phyloP scores from a whole-genome alignment of 2,113 vertebrate genomes.

The Serilophus lunatus region DNA sequence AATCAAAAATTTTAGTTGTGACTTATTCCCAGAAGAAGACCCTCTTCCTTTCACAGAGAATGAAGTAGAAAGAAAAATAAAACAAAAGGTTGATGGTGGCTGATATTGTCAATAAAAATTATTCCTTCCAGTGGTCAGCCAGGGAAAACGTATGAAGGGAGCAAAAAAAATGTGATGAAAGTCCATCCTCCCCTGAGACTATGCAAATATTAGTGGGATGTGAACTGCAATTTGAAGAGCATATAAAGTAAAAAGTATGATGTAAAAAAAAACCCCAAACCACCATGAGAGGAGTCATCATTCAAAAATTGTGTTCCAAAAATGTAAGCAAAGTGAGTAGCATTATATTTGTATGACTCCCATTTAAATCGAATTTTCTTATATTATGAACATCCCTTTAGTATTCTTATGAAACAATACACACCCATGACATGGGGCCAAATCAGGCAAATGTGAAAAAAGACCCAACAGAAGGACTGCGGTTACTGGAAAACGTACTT shows the following conservation, averaged over 20 bases:
- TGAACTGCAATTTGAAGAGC: background rate
- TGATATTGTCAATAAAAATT: background rate
- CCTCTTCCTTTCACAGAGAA: background rate
- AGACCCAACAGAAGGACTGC: background rate
- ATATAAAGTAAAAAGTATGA: background rate
- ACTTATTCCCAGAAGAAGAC: background rate
- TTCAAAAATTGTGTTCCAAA: background rate
- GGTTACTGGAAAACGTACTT: constrained; percentile 7
- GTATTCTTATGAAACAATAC: background rate
- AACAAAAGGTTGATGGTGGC: background rate
- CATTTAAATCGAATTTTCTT: background rate
- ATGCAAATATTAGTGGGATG: background rate
- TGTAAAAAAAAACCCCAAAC: background rate
- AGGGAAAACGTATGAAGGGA: background rate
- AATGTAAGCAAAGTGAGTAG: background rate
- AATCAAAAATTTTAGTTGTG: background rate
- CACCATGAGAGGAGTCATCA: background rate
- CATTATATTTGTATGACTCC: background rate
- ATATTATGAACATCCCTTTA: background rate
- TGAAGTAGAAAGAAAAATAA: background rate
- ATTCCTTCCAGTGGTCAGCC: constrained; percentile 26
- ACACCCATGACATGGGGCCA: background rate
- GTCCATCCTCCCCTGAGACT: background rate
- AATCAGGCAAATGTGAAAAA: background rate
- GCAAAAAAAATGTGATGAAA: background rate